phyloP scores from a whole-genome alignment of 1,140 invertebrate genomes.

The Eriocheir sinensis region DNA sequence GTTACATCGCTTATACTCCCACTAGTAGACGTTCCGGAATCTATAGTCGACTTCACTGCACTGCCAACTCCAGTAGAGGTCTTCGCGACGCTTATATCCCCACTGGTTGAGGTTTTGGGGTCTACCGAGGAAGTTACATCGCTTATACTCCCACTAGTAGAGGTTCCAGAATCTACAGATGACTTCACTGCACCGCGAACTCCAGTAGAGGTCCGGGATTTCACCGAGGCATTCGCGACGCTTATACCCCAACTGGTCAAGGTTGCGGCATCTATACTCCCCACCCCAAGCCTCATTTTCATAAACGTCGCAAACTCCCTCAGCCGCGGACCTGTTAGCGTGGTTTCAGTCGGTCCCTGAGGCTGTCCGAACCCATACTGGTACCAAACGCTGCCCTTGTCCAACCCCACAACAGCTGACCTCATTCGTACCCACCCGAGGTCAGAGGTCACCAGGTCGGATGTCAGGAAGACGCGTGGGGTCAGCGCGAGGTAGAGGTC shows the following conservation, averaged over 20 bases:
- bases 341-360: background rate
- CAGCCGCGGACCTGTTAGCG: background rate
- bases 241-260: background rate
- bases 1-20: too few relatives aligned
- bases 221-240: too few relatives aligned
- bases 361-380: conserved; percentile 31
- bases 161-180: too few relatives aligned
- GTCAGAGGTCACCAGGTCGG: background rate
- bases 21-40: too few relatives aligned
- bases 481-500: background rate
- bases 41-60: too few relatives aligned
- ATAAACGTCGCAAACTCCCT: background rate
- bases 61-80: too few relatives aligned
- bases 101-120: too few relatives aligned
- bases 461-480: background rate
- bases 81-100: too few relatives aligned
- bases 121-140: too few relatives aligned
- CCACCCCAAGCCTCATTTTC: background rate
- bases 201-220: too few relatives aligned
- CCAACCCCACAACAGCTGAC: background rate
- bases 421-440: background rate
- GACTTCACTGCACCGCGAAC: too few relatives aligned
- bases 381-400: conserved; percentile 7
- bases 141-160: too few relatives aligned
- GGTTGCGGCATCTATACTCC: background rate